These are phyloP conservation scores for Lepidocolaptes lacrymiger DNA, from an alignment of 2,797 vertebrate genomes.

Conservation along the genomic window DNA sequence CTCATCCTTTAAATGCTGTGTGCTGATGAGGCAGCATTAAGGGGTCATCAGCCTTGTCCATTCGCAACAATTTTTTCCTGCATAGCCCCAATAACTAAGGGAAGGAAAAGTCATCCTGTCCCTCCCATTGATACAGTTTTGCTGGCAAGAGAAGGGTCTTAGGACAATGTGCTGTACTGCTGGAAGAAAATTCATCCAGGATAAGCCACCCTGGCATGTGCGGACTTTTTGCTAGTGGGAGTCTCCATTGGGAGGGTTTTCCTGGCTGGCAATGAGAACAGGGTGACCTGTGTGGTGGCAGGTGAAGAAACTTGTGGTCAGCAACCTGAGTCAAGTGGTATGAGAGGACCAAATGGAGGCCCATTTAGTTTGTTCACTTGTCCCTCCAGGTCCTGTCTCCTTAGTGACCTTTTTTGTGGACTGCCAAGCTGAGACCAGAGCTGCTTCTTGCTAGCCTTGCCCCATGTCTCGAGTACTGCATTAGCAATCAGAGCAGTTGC, in stretches of 20 bases:
- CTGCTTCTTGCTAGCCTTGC: not conserved
- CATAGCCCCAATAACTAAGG: constrained; percentile 20
- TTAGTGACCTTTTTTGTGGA: not conserved
- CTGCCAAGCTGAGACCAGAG: not conserved
- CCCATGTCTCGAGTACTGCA: not conserved
- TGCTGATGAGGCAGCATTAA: constrained; percentile 32
- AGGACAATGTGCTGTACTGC: not conserved
- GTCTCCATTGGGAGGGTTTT: not conserved
- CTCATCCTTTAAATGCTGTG: not conserved
- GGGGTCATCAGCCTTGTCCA: not conserved
- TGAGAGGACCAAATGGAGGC: not conserved
- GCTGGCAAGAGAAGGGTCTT: constrained; percentile 5
- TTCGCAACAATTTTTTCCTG: not conserved
- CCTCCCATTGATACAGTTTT: not conserved
- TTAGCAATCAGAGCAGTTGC: not conserved
- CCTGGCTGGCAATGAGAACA: not conserved
- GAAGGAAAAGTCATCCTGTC: constrained; percentile 3
- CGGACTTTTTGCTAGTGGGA: not conserved
- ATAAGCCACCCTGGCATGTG: not conserved
- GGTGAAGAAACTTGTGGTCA: not conserved
- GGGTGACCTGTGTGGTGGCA: not conserved
- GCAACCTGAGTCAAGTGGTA: not conserved
- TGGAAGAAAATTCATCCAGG: not conserved
- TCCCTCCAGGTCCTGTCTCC: not conserved
- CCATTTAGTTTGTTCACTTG: not conserved